Base-by-base conservation (phyloP, 2,113 vertebrate species). In the Platichthys flesus region DNA sequence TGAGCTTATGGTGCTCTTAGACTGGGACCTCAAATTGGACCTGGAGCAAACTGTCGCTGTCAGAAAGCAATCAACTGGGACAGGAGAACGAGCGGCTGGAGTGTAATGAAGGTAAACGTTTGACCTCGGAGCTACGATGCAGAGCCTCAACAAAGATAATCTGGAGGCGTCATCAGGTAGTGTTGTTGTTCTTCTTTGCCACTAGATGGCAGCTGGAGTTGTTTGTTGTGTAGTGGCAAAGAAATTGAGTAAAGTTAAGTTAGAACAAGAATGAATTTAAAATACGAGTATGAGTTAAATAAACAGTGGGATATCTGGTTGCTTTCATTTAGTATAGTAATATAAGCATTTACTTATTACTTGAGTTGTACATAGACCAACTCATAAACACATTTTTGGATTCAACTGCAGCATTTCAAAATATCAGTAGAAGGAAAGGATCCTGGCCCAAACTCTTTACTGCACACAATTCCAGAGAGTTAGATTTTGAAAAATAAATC, bases 1-100 rank as follows among this genome's bases (percentile, higher is more conserved):
- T 2, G 47, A 55, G 28, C 51, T 88, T 94, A 66, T 91, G 92
- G 73, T 92, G 35, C 42, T 76, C 54, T 71, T 23, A 52, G 40
- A 80, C 67, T 55, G 35, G 56, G 20, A 58, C 55, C 60, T n/a
- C 62, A 69, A 0, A 18, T 90, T 91, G 89, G 70, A 79, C 21
- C 35, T n/a, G 12, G 73, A 61, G 20, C 70, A 82, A 54, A 74
- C 60, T 0, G 1, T 60, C 51, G 18, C n/a, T 40, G 20, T 58
- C 35, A 10, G 20, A 79, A 73, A 85, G 67, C 15, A 68, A 85
- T 3, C 76, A 71, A 6, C 87, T 92, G 1, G 6, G 12, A 13
- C 37, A 70, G 26, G 84, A 92, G 56, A 86, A 85, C 16, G 74
- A 82, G 7, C 47, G 78, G 2, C 15, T 92, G 40, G 84, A 75